phyloP scores from a whole-genome alignment of 2,888 invertebrate genomes.

The Punctoribates punctum region DNA sequence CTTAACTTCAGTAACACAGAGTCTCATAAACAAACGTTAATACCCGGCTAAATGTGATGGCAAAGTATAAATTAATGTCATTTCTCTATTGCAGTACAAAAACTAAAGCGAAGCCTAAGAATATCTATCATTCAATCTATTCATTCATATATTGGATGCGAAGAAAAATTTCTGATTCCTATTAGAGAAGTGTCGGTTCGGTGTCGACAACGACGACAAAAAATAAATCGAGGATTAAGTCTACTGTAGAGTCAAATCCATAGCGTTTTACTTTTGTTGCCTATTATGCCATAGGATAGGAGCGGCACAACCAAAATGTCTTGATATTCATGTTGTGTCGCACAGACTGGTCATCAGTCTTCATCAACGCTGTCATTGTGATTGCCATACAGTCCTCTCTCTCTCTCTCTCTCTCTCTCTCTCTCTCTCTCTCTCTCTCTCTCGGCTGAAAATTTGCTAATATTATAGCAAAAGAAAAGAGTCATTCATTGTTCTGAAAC shows the following conservation, averaged over 20 bases:
- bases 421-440: background rate
- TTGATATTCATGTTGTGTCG: slow-evolving; percentile 36
- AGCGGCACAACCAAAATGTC: background rate
- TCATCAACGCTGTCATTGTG: slow-evolving; percentile 36
- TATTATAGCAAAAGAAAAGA: background rate
- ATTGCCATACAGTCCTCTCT: slow-evolving; percentile 25
- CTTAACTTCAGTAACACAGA: background rate
- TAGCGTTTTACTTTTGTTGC: slow-evolving; percentile 24
- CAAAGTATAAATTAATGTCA: slow-evolving; percentile 32
- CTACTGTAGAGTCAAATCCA: slow-evolving; percentile 26
- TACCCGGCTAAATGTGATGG: background rate
- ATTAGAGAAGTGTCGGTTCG: slow-evolving; percentile 21
- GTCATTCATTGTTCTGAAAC: background rate
- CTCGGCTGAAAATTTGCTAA: background rate
- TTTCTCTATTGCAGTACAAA: background rate
- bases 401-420: background rate
- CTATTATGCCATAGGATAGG: background rate
- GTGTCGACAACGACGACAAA: background rate
- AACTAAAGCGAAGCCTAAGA: background rate
- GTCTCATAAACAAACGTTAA: background rate
- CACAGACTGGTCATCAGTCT: slow-evolving; percentile 34
- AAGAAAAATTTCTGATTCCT: slow-evolving; percentile 15
- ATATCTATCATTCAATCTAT: slow-evolving; percentile 14
- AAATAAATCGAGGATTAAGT: slow-evolving; percentile 31
- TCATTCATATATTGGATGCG: slow-evolving; percentile 9